A percentile compares a stretch with the other conserved stretches of the same genome.
Evolutionary conservation across 2,888 invertebrate species (phyloP).

Genomic region (Tenthredo scrophulariae): DNA sequence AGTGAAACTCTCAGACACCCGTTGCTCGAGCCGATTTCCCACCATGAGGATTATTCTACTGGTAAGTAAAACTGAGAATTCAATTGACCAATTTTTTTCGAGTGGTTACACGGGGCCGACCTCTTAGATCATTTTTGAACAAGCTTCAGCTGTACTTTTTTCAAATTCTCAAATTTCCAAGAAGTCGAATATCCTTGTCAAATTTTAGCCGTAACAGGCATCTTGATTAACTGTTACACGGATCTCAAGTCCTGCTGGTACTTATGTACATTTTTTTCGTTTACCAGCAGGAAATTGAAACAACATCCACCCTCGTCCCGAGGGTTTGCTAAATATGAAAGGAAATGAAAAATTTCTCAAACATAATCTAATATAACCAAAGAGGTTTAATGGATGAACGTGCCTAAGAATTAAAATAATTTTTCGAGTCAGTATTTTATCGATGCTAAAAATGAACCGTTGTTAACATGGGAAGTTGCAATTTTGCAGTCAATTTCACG

Average conservation of each 20-base stretch:
- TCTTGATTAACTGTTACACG: neutral
- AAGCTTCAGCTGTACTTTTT: neutral
- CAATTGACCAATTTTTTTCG: neutral
- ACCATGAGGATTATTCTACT: conserved; percentile 76
- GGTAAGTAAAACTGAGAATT: conserved; percentile 68
- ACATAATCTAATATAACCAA: neutral
- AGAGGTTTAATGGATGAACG: neutral
- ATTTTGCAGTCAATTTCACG: neutral
- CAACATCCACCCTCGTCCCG: neutral
- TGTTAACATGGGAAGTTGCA: neutral
- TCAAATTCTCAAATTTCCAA: neutral
- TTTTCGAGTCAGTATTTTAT: neutral
- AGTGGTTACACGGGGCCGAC: neutral
- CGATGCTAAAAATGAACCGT: neutral
- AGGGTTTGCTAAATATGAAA: neutral
- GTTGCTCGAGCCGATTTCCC: conserved; percentile 65
- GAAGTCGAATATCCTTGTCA: neutral
- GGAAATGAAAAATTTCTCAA: neutral
- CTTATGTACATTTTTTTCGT: neutral
- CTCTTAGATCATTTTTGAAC: neutral
- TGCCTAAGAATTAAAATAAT: neutral
- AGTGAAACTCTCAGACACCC: conserved; percentile 76
- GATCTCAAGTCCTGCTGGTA: neutral
- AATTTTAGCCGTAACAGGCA: neutral
- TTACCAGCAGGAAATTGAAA: neutral